Evolutionary conservation across 2,797 vertebrate genomes (phyloP).

Genomic region (Trachops cirrhosus): DNA sequence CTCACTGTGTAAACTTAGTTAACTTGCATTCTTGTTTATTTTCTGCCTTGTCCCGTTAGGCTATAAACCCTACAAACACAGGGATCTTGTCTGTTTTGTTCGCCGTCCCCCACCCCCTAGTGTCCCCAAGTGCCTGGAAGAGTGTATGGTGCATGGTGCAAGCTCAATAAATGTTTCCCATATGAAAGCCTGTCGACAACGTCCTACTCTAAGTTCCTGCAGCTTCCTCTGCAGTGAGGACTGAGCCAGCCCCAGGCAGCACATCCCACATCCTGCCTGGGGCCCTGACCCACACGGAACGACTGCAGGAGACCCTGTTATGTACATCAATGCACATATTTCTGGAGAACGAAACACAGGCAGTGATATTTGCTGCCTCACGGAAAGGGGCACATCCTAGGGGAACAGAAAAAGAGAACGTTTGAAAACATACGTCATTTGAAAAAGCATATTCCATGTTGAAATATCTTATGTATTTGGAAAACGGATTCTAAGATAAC

Average conservation of each 20-base stretch:
- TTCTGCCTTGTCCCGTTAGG: not conserved
- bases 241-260: not conserved
- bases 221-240: not conserved
- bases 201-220: not conserved
- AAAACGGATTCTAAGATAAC: conserved; percentile 54
- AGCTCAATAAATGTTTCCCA: not conserved
- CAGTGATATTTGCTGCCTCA: not conserved
- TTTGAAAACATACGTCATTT: not conserved
- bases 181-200: not conserved
- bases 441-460: conserved; percentile 4
- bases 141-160: not conserved
- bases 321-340: not conserved
- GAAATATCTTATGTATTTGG: not conserved
- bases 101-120: accelerated
- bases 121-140: not conserved
- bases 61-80: not conserved
- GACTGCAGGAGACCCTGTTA: not conserved
- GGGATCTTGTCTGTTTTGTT: not conserved
- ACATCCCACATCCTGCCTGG: not conserved
- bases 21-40: not conserved
- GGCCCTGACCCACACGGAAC: not conserved
- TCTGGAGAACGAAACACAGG: not conserved
- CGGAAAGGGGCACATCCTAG: not conserved
- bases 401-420: not conserved
- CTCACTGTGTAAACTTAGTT: not conserved